phyloP scores from a whole-genome alignment of 2,888 invertebrate genomes.

The Dicyrtomina minuta region DNA sequence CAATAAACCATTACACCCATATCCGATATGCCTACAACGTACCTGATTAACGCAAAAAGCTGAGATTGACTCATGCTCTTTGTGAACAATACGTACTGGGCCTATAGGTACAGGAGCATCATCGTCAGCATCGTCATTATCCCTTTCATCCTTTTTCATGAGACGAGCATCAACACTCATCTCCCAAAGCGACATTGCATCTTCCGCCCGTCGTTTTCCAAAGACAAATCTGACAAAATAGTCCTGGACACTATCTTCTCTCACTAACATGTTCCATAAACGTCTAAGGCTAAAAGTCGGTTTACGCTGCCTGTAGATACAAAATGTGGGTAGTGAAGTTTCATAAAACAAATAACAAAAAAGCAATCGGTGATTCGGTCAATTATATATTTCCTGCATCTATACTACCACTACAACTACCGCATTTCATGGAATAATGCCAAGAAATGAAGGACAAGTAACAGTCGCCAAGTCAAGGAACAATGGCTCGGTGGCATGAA shows the following conservation, averaged over 20 bases:
- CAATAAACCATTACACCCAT: not conserved
- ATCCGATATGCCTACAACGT: conserved; percentile 22
- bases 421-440: no score
- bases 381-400: no score
- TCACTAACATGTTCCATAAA: conserved; percentile 89
- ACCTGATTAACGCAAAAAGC: conserved; percentile 96
- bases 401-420: no score
- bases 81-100: conserved; percentile 93
- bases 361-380: not conserved
- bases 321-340: conserved; percentile 1
- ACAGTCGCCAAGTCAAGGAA: no score
- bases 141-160: conserved; percentile 35
- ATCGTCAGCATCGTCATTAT: conserved; percentile 41
- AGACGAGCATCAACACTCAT: conserved; percentile 43
- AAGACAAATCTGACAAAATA: conserved; percentile 95
- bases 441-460: no score
- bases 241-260: conserved; percentile 90
- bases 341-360: not conserved
- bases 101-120: conserved; percentile 55
- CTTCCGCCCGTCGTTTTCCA: conserved; percentile 68
- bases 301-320: conserved; percentile 61
- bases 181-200: conserved; percentile 59
- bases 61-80: conserved; percentile 96
- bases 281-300: conserved; percentile 63
- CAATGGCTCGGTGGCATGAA: no score